These are phyloP conservation scores for Scaptomyza tumidula DNA, from an alignment of 2,888 invertebrate species.

Conservation along the genomic window DNA sequence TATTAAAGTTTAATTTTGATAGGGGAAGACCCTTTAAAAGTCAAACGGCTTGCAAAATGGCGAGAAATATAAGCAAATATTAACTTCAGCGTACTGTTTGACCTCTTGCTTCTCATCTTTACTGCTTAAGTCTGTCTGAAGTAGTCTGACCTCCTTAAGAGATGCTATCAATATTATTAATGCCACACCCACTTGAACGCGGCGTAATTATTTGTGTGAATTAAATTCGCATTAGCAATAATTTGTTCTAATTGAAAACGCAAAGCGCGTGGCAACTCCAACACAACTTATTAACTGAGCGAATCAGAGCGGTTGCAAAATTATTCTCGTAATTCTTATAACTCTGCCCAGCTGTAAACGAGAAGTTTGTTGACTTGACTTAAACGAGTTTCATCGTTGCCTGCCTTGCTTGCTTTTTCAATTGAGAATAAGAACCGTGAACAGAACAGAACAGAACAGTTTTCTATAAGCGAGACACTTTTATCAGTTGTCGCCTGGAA, in stretches of 20 bases:
- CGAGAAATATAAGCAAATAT: too few species aligned
- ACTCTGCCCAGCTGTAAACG: background rate
- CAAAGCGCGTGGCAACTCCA: constrained; percentile 29
- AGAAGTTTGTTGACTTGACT: constrained; percentile 42
- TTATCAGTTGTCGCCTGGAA: constrained; percentile 47
- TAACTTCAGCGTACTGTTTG: too few species aligned
- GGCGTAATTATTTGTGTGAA: constrained; percentile 57
- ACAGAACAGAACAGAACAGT: background rate
- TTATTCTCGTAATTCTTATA: background rate
- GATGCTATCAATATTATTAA: constrained; percentile 5
- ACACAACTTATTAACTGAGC: constrained; percentile 28
- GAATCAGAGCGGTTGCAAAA: constrained; percentile 12
- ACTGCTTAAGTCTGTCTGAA: background rate
- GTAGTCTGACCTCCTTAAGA: background rate
- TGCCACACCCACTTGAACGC: constrained; percentile 12
- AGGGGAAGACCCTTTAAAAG: background rate
- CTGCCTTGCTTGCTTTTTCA: background rate
- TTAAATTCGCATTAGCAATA: constrained; percentile 73
- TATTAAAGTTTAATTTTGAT: too few species aligned
- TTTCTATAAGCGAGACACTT: constrained; percentile 21
- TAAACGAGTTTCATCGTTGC: constrained; percentile 35
- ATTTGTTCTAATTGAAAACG: constrained; percentile 68
- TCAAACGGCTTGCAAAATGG: background rate
- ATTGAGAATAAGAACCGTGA: background rate
- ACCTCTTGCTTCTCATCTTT: too few species aligned